Conservation (phyloP, 2,797 vertebrate species). For the Sebastes kiyomatsui region DNA sequence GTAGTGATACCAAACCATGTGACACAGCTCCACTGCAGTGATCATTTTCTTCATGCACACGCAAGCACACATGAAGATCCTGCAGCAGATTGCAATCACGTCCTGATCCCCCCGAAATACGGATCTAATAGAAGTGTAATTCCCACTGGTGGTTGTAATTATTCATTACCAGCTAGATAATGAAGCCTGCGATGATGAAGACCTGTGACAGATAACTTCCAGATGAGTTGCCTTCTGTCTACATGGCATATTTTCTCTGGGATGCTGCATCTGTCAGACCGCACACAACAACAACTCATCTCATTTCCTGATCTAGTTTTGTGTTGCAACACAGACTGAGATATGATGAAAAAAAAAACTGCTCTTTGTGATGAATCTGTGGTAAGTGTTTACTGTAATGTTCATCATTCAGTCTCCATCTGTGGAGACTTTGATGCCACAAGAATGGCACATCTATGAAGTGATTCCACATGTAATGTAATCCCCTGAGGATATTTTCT, state of each 20-base stretch:
- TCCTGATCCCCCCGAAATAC: not conserved
- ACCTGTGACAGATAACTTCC: slow-evolving; percentile 35
- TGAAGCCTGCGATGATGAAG: slow-evolving; percentile 18
- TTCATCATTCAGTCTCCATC: not conserved
- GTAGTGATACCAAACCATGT: slow-evolving; percentile 7
- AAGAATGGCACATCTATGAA: slow-evolving; percentile 9
- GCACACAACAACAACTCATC: not conserved
- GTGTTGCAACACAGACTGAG: not conserved
- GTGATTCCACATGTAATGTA: not conserved
- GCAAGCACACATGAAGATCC: not conserved
- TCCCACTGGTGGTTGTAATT: slow-evolving; percentile 32
- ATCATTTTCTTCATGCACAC: not conserved
- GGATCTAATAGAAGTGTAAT: slow-evolving; percentile 28
- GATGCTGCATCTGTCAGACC: slow-evolving; percentile 9
- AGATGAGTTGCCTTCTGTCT: slow-evolving; percentile 17
- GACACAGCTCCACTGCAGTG: slow-evolving; percentile 23
- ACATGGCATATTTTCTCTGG: slow-evolving; percentile 1
- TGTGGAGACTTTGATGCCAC: not conserved
- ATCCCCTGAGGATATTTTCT: slow-evolving; percentile 18
- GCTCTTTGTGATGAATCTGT: not conserved
- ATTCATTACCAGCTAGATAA: slow-evolving; percentile 42
- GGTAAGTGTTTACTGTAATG: not conserved
- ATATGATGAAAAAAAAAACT: not conserved
- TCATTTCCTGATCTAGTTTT: not conserved
- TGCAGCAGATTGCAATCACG: slow-evolving; percentile 16